Base-by-base conservation (phyloP, 30 jellyfish, hydroid and myxozoan species). In the Clytia hemisphaerica region DNA sequence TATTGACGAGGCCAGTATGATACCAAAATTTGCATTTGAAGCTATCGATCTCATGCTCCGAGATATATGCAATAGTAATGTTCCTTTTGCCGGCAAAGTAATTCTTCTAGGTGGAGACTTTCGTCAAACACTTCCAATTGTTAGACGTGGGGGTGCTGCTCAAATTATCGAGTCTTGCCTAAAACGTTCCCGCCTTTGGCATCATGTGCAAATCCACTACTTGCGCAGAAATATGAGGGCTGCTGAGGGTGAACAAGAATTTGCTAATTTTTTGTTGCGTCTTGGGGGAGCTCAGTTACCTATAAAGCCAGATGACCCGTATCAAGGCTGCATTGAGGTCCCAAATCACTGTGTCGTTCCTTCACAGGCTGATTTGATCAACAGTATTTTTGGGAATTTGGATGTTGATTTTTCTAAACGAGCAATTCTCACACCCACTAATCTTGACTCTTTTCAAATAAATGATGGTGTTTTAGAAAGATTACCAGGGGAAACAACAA, bases 1-100 rank as follows among this genome's bases (percentile, higher is more conserved):
- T 9, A 29, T 78, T 78, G 88, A 75, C 33, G 88, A 75, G 31
- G 88, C 88, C 2, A 62, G 86, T 9, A 62, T 31, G 76, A 64
- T 45, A 21, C 81, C 85, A 3, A 68, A 73, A 60, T n/a, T 14
- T 33, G 85, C 85, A 32, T 36, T 73, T 6, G 6, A 35, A 18
- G 45, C 73, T 15, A 37, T 73, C 31, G 47, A 73, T 37, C 18
- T 19, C 7, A 27, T 57, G n/a, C 45, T 61, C 14, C 28, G 63
- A 36, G 88, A 75, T 47, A 19, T 62, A 3, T 62, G 67, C 29
- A 14, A 31, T 66, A 63, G n/a, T 38, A 28, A 73, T 21, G 19
- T n/a, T 21, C 73, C 21, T 4, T 36, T 73, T 62, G 85, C 87
- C 24, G 86, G 86, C 3, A 31, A 36, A 34, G 26, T 49, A n/a